phyloP scores from a whole-genome alignment of 2,888 invertebrate species.

The Chymomyza amoena region DNA sequence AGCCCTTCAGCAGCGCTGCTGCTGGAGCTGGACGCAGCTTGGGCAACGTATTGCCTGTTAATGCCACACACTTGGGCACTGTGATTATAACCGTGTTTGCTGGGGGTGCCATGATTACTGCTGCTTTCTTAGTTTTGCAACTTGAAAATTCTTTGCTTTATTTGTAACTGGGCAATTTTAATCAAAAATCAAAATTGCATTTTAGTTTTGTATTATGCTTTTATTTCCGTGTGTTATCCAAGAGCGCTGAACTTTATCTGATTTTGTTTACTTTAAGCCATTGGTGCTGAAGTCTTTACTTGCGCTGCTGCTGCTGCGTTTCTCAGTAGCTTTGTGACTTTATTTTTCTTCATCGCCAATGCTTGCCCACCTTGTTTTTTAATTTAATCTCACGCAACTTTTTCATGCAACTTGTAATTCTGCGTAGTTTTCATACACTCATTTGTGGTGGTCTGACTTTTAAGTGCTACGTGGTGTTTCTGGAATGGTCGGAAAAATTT shows the following conservation, averaged over 20 bases:
- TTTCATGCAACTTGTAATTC: slow-evolving; percentile 22
- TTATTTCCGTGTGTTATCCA: slow-evolving; percentile 25
- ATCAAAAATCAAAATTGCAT: slow-evolving; percentile 42
- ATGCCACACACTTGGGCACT: slow-evolving; percentile 75
- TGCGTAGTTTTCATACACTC: neutral
- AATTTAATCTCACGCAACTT: slow-evolving; percentile 60
- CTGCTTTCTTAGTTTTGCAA: neutral
- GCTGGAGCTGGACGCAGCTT: slow-evolving; percentile 61
- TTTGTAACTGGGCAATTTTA: neutral
- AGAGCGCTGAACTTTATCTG: slow-evolving; percentile 53
- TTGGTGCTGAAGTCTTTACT: slow-evolving; percentile 25
- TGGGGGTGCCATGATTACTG: slow-evolving; percentile 55
- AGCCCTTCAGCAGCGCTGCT: slow-evolving; percentile 45
- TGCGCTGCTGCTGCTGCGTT: slow-evolving; percentile 43
- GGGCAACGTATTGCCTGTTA: slow-evolving; percentile 64
- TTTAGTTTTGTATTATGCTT: slow-evolving; percentile 27
- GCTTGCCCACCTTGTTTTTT: slow-evolving; percentile 27
- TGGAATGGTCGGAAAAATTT: slow-evolving; percentile 31
- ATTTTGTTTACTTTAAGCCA: slow-evolving; percentile 42
- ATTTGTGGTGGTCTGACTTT: neutral
- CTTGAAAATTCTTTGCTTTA: neutral
- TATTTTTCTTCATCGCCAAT: slow-evolving; percentile 64
- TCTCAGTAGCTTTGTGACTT: slow-evolving; percentile 41
- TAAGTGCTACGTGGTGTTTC: slow-evolving; percentile 40
- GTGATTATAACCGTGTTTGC: slow-evolving; percentile 72